Evolutionary conservation across 1,140 invertebrate species (phyloP).

Genomic region (Drosophila pseudoananassae): DNA sequence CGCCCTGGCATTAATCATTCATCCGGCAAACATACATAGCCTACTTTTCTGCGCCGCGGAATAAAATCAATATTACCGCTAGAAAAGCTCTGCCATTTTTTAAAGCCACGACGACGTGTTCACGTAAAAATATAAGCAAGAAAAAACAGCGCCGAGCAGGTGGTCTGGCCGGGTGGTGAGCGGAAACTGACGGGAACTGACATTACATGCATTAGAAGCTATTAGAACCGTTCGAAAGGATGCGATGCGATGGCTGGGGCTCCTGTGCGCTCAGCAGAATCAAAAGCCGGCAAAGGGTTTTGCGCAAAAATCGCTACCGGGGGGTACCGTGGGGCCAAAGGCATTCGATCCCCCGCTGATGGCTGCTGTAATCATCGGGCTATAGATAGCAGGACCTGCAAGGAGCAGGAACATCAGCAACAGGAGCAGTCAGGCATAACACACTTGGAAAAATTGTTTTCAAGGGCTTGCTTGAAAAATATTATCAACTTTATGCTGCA

Average conservation of each 20-base stretch:
- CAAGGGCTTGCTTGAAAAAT: not conserved
- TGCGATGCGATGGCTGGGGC: slow-evolving; percentile 42
- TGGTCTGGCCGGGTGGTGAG: slow-evolving; percentile 27
- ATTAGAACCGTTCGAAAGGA: slow-evolving; percentile 64
- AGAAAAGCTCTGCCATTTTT: not conserved
- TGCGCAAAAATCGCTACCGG: not conserved
- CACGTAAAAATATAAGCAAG: slow-evolving; percentile 27
- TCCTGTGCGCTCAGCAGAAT: slow-evolving; percentile 47
- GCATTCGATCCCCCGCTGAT: slow-evolving; percentile 64
- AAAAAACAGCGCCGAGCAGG: slow-evolving; percentile 1
- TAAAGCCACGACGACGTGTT: slow-evolving; percentile 32
- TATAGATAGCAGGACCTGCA: slow-evolving; percentile 62
- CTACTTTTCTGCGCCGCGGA: not conserved
- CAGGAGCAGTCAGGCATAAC: slow-evolving; percentile 42
- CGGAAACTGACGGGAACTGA: slow-evolving; percentile 75
- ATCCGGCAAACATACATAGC: slow-evolving; percentile 5
- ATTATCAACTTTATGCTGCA: no score
- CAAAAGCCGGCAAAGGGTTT: slow-evolving; percentile 45
- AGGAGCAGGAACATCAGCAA: slow-evolving; percentile 18
- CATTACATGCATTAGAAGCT: slow-evolving; percentile 79
- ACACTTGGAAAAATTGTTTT: not conserved
- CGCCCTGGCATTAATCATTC: not conserved
- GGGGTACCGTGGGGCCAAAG: not conserved
- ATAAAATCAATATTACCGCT: slow-evolving; percentile 28
- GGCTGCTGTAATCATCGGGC: slow-evolving; percentile 70